Evolutionary conservation across 1,140 invertebrate species (phyloP).

Genomic region (Thaumatotibia leucotreta): DNA sequence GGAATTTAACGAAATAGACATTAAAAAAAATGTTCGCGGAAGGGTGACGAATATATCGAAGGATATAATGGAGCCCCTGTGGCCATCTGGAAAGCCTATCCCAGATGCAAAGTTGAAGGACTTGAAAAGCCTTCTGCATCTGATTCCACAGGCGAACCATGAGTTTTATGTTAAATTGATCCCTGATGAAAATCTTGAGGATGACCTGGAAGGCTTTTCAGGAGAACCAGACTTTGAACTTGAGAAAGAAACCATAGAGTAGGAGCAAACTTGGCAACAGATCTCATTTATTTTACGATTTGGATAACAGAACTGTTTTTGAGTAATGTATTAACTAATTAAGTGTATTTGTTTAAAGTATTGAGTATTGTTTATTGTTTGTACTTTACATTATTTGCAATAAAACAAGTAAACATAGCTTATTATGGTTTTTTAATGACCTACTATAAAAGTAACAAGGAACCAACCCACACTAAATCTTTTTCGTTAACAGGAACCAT

Average conservation of each 20-base stretch:
- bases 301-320: not conserved
- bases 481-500: not conserved
- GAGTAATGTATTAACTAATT: not conserved
- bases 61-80: constrained; percentile 13
- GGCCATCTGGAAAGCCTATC: constrained; percentile 20
- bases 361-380: not conserved
- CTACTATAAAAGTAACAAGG: not conserved
- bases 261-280: not conserved
- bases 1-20: constrained; percentile 12
- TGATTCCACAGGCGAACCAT: constrained; percentile 17
- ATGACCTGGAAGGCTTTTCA: not conserved
- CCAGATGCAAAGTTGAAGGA: constrained; percentile 18
- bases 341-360: not conserved
- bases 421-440: not conserved
- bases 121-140: constrained; percentile 17
- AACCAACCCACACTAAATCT: not conserved
- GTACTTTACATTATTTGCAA: not conserved
- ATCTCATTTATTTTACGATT: not conserved
- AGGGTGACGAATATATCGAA: not conserved
- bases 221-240: not conserved
- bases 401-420: not conserved
- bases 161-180: constrained; percentile 16
- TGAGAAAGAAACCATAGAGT: not conserved
- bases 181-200: not conserved
- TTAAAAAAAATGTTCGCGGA: constrained; percentile 18